phyloP scores from a whole-genome alignment of 2,888 invertebrate genomes.

The Cephalotes varians region DNA sequence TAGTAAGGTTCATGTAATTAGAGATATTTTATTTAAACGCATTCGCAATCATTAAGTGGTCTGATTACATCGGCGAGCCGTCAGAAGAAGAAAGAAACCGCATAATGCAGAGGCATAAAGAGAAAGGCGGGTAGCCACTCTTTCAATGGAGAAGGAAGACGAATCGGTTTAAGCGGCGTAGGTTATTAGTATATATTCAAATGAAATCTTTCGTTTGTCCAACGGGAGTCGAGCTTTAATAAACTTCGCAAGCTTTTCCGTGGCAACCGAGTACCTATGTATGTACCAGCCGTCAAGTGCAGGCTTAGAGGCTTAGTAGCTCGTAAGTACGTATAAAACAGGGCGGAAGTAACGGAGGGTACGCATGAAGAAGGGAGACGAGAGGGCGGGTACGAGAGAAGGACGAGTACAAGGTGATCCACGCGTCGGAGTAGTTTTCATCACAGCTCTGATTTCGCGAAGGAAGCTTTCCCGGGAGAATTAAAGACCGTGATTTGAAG shows the following conservation, averaged over 20 bases:
- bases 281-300: conserved; percentile 76
- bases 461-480: background rate
- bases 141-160: background rate
- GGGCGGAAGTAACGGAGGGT: conserved; percentile 52
- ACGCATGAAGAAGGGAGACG: conserved; percentile 34
- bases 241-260: conserved; percentile 74
- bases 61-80: conserved; percentile 60
- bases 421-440: conserved; percentile 22
- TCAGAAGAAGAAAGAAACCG: conserved; percentile 23
- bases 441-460: conserved; percentile 12
- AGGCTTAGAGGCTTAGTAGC: conserved; percentile 73
- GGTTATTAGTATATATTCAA: conserved; percentile 59
- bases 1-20: conserved; percentile 23
- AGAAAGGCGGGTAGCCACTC: background rate
- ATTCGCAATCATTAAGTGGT: conserved; percentile 70
- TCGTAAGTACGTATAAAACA: conserved; percentile 72
- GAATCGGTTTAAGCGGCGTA: conserved; percentile 34
- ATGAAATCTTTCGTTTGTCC: conserved; percentile 67
- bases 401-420: conserved; percentile 11
- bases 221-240: conserved; percentile 70
- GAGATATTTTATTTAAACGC: conserved; percentile 74
- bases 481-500: background rate
- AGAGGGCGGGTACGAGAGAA: background rate
- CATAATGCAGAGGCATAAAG: background rate
- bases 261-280: conserved; percentile 62